These are phyloP conservation scores for Sebastes taczanowskii DNA, from an alignment of 2,797 vertebrate genomes.

Conservation along the genomic window DNA sequence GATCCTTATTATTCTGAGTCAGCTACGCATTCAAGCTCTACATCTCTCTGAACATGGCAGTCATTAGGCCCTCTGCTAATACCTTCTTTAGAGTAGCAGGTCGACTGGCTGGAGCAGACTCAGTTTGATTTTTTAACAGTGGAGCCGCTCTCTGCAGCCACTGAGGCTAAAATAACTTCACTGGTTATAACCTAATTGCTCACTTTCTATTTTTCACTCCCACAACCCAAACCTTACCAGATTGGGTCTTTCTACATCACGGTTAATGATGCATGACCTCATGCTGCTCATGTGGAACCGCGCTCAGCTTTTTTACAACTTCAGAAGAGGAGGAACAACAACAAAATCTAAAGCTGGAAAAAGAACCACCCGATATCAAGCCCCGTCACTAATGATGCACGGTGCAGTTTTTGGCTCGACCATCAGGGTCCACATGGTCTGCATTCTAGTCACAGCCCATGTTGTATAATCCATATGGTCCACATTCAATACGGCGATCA, in stretches of 20 bases:
- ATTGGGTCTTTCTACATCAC: slow-evolving; percentile 19
- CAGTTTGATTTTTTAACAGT: not conserved
- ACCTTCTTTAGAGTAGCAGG: not conserved
- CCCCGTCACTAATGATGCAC: not conserved
- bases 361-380: not conserved
- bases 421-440: slow-evolving; percentile 6
- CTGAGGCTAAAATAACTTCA: not conserved
- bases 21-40: not conserved
- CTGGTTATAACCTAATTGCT: slow-evolving; percentile 12
- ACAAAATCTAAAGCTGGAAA: not conserved
- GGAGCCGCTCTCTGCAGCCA: not conserved
- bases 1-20: not conserved
- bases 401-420: slow-evolving; percentile 23
- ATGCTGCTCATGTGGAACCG: slow-evolving; percentile 7
- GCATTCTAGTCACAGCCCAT: slow-evolving; percentile 17
- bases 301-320: slow-evolving; percentile 15
- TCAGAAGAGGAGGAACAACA: slow-evolving; percentile 1
- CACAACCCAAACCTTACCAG: slow-evolving; percentile 12
- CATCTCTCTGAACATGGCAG: not conserved
- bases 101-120: not conserved
- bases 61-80: not conserved
- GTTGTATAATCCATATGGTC: slow-evolving; percentile 22
- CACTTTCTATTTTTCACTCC: slow-evolving; percentile 11
- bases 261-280: slow-evolving; percentile 28
- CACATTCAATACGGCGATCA: slow-evolving; percentile 21